Conservation (phyloP, 2,888 invertebrate species). For the Eurytoma californica region DNA sequence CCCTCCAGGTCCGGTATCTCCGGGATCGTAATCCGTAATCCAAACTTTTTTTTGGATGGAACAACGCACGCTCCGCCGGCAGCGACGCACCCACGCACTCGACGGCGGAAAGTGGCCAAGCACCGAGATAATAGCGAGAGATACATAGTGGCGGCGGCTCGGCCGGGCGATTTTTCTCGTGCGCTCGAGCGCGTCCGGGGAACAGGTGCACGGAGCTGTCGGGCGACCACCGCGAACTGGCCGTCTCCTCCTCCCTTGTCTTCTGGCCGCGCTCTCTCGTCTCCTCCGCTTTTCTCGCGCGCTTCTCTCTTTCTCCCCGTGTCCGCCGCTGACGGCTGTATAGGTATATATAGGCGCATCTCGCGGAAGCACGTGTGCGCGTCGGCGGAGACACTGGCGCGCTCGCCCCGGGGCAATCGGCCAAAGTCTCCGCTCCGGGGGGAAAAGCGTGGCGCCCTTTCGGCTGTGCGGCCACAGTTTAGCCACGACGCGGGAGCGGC, state of each 20-base stretch:
- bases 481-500: conserved; percentile 30
- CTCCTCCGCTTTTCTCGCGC: conserved; percentile 7
- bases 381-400: conserved; percentile 19
- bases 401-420: conserved; percentile 61
- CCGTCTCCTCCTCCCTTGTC: not conserved
- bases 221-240: not conserved
- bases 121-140: no score
- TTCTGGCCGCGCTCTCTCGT: not conserved
- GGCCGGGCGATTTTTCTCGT: no score
- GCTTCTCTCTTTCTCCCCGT: not conserved
- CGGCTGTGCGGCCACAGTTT: conserved; percentile 9
- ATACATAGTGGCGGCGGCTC: no score
- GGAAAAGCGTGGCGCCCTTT: conserved; percentile 12
- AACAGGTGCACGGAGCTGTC: not conserved
- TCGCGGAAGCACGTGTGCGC: no score
- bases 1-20: not conserved
- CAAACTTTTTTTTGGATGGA: not conserved
- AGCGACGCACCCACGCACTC: not conserved
- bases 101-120: no score
- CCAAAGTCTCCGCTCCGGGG: conserved; percentile 59
- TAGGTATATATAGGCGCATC: no score
- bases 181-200: no score
- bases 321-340: not conserved
- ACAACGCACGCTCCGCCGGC: no score
- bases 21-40: no score